phyloP scores from a whole-genome alignment of 1,140 invertebrate species.

The Argopecten irradians region DNA sequence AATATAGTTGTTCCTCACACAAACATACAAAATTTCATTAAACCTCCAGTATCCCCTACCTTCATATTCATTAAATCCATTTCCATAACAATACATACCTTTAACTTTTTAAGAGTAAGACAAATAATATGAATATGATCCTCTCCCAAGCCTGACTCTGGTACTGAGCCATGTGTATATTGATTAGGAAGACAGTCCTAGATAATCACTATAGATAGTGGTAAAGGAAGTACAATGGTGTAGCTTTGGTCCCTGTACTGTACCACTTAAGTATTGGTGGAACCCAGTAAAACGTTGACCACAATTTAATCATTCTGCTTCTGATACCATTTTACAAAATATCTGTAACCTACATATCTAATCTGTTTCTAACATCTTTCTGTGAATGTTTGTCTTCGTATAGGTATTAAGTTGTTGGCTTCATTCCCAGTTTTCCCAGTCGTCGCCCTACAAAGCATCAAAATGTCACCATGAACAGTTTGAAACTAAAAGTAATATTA shows the following conservation, averaged over 20 bases:
- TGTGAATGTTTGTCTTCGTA: background rate
- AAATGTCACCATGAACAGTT: too few species aligned
- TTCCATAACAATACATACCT: too few species aligned
- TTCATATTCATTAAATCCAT: too few species aligned
- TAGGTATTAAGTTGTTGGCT: constrained; percentile 33
- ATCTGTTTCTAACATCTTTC: background rate
- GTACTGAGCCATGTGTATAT: too few species aligned
- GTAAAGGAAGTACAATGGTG: background rate
- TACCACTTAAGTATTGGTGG: background rate
- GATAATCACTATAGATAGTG: constrained; percentile 40
- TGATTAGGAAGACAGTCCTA: constrained; percentile 27
- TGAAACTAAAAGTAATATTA: too few species aligned
- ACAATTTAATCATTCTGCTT: background rate
- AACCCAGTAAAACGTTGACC: background rate
- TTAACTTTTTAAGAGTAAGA: too few species aligned
- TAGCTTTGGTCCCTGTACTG: background rate
- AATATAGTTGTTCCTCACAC: too few species aligned
- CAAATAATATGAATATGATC: too few species aligned
- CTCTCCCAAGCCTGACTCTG: too few species aligned
- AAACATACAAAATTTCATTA: background rate
- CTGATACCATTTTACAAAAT: background rate
- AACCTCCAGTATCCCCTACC: too few species aligned
- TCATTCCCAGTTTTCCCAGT: constrained; percentile 74
- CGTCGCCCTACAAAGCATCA: constrained; percentile 63
- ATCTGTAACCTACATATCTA: background rate